Percentiles rank a stretch among this genome's conserved stretches.
These are phyloP conservation scores for Hymenochirus boettgeri DNA, from an alignment of 2,113 vertebrate species.

Conservation along the genomic window DNA sequence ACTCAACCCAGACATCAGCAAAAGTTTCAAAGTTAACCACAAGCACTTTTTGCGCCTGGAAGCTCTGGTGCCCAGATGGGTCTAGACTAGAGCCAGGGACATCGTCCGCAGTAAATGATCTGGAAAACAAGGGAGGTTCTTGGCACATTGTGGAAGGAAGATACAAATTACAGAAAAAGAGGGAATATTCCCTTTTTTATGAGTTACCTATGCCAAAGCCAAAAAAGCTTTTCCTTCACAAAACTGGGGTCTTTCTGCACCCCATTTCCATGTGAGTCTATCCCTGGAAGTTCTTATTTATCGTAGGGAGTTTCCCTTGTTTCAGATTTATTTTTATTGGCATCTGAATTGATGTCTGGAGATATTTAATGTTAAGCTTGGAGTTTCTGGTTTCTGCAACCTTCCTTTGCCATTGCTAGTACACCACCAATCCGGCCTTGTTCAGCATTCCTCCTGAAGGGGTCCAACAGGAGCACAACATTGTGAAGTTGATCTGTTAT, in stretches of 20 bases:
- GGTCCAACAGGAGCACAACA: no score
- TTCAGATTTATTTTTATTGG: conserved; percentile 16
- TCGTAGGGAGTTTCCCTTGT: conserved; percentile 11
- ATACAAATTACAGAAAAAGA: not conserved
- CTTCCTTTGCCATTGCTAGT: not conserved
- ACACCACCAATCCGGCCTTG: not conserved
- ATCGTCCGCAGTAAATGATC: conserved; percentile 14
- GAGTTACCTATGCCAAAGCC: not conserved
- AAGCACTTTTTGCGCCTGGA: conserved; percentile 27
- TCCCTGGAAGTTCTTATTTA: not conserved
- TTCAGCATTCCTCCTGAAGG: conserved; percentile 1
- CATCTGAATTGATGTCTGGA: conserved; percentile 17
- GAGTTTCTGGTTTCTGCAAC: not conserved
- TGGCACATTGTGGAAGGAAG: conserved; percentile 1
- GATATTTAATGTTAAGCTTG: not conserved
- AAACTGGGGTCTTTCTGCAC: not conserved
- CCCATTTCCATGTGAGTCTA: conserved; percentile 2
- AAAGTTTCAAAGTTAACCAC: conserved; percentile 14
- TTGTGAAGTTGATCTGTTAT: not conserved
- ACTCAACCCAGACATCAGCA: conserved; percentile 4
- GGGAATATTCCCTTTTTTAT: not conserved
- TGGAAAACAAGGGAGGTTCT: conserved; percentile 2
- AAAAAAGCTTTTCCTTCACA: conserved; percentile 2
- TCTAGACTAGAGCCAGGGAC: conserved; percentile 14
- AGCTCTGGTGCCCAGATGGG: conserved; percentile 6